Conservation (phyloP, 2,113 vertebrate genomes). For the Hylia prasina region DNA sequence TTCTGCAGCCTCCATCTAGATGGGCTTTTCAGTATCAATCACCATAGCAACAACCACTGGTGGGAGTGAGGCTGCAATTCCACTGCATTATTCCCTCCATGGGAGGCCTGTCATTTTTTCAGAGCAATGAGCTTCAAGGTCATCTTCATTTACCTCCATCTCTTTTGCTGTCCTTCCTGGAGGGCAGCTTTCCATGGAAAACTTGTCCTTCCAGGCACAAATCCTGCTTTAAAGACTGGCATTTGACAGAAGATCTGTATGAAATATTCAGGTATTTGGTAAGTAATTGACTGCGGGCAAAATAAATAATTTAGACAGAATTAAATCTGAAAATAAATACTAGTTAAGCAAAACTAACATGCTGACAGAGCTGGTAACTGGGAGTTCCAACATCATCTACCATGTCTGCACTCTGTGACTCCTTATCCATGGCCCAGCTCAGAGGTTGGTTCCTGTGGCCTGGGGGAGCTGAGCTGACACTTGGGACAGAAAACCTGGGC, state of each 20-base stretch:
- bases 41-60: conserved; percentile 60
- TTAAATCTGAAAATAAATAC: background rate
- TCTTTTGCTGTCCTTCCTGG: conserved; percentile 25
- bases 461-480: background rate
- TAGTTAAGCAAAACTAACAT: background rate
- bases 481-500: background rate
- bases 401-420: background rate
- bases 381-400: background rate
- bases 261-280: background rate
- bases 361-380: background rate
- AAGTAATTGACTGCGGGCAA: background rate
- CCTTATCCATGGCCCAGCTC: background rate
- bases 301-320: background rate
- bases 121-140: conserved; percentile 41
- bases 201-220: background rate
- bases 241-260: background rate
- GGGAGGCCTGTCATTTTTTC: conserved; percentile 50
- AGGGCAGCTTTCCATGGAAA: background rate
- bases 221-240: background rate
- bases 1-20: background rate
- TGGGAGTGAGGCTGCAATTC: conserved; percentile 41
- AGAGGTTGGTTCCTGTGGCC: background rate
- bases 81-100: conserved; percentile 55
- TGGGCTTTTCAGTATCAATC: conserved; percentile 47
- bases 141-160: conserved; percentile 41